Base-by-base conservation (phyloP, 2,113 vertebrate genomes). In the Toxostoma redivivum region DNA sequence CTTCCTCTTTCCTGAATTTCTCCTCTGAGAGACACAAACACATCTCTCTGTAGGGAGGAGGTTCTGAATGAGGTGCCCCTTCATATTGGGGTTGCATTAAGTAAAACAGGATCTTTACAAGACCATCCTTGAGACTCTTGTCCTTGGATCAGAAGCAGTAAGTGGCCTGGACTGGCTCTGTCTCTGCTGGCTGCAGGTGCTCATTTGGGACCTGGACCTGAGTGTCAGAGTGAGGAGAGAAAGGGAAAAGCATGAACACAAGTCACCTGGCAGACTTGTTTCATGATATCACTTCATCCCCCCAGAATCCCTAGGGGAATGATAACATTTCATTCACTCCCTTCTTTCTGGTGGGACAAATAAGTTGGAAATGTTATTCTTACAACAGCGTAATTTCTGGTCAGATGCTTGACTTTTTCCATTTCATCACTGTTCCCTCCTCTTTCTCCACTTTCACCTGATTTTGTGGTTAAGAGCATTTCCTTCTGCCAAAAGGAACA, bases 401-500 rank as follows among this genome's bases (percentile, higher is more conserved):
- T 86, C 69, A 95, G 81, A 96, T 94, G 95, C 85, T 83, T 90
- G 44, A 83, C 88, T 97, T 91, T 88, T 96, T 96, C 95, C 93
- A 88, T 95, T 93, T 85, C 74, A 83, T 92, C 86, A 88, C 57
- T 88, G 61, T 71, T 92, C 88, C 31, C 24, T 83, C 19, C 12
- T 42, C 33, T 67, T 79, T 38, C 44, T 91, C 73, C 53, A 57
- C 25, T 25, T 87, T 19, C 18, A 79, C 20, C 10, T 72, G 65
- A 57, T 71, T 72, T 81, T 70, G 66, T 90, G 70, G 70, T 62
- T 86, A 72, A 58, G 79, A 87, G 60, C 73, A 94, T 92, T 79
- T 84, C 40, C 56, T 72, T 94, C 86, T 97, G 96, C 95, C 96
- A 97, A 96, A 94, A 97, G 44, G 82, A 96, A 87, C 71, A 95